Evolutionary conservation across 2,888 invertebrate species (phyloP).

Genomic region (Mayetiola destructor): DNA sequence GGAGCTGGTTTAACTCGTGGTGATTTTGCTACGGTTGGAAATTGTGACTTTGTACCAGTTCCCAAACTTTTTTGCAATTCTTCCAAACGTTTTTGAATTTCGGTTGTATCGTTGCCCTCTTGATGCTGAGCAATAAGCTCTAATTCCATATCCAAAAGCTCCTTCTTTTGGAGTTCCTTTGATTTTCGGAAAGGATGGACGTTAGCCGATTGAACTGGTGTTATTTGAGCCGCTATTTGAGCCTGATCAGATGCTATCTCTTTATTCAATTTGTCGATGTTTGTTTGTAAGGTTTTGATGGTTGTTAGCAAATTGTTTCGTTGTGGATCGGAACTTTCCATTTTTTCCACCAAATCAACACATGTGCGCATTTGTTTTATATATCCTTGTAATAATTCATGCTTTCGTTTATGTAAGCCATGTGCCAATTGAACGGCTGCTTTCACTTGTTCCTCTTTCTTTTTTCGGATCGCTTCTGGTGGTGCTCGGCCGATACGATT

Average conservation of each 20-base stretch:
- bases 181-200: conserved; percentile 42
- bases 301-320: conserved; percentile 61
- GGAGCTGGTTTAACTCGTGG: conserved; percentile 27
- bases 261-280: conserved; percentile 47
- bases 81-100: conserved; percentile 58
- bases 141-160: conserved; percentile 78
- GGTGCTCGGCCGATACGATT: conserved; percentile 44
- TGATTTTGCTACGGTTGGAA: conserved; percentile 18
- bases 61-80: conserved; percentile 45
- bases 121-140: conserved; percentile 81
- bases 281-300: conserved; percentile 67
- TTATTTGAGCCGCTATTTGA: conserved; percentile 32
- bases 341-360: conserved; percentile 66
- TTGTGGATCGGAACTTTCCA: conserved; percentile 55
- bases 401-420: conserved; percentile 70
- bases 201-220: conserved; percentile 21
- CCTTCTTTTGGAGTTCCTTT: conserved; percentile 71
- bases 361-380: conserved; percentile 74
- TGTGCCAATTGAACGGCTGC: conserved; percentile 62
- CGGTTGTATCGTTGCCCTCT: conserved; percentile 71
- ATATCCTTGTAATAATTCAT: conserved; percentile 74
- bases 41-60: conserved; percentile 21
- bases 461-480: conserved; percentile 50
- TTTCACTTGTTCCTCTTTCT: conserved; percentile 58
- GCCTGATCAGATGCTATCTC: conserved; percentile 34